Evolutionary conservation across 2,113 vertebrate genomes (phyloP).

Genomic region (Ochotona curzoniae): DNA sequence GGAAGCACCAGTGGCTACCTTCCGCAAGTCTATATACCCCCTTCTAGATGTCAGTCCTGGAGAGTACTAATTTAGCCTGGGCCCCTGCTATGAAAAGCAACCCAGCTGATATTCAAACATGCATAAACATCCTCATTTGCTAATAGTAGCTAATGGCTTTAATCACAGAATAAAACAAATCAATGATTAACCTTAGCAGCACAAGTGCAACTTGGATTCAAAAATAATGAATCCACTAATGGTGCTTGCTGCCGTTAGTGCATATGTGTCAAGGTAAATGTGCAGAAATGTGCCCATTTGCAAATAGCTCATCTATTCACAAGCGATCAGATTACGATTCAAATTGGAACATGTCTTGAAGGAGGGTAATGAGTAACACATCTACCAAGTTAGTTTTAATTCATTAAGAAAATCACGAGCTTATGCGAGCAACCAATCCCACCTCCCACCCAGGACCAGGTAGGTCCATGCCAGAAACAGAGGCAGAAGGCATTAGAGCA

Average conservation of each 20-base stretch:
- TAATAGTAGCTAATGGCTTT: conserved; percentile 79
- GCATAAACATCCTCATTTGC: conserved; percentile 75
- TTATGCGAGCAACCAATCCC: conserved; percentile 11
- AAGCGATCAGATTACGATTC: conserved; percentile 68
- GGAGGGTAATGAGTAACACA: conserved; percentile 56
- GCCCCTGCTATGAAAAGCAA: conserved; percentile 69
- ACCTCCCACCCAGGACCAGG: not conserved
- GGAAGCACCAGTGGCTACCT: conserved; percentile 56
- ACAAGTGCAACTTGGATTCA: conserved; percentile 73
- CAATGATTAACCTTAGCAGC: conserved; percentile 81
- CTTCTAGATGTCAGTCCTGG: conserved; percentile 39
- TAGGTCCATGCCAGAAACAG: not conserved
- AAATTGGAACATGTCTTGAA: conserved; percentile 28
- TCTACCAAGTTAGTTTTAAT: conserved; percentile 29
- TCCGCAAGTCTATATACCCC: conserved; percentile 29
- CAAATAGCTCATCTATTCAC: conserved; percentile 62
- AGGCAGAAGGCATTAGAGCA: not conserved
- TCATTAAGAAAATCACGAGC: conserved; percentile 58
- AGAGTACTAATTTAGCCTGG: conserved; percentile 67
- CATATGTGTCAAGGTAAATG: conserved; percentile 67
- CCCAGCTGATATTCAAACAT: conserved; percentile 72
- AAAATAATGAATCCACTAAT: conserved; percentile 78
- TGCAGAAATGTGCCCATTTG: conserved; percentile 66
- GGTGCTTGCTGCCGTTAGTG: conserved; percentile 62
- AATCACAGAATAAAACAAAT: conserved; percentile 83